Base-by-base conservation (phyloP, 2,888 invertebrate species). In the Oligia strigilis region DNA sequence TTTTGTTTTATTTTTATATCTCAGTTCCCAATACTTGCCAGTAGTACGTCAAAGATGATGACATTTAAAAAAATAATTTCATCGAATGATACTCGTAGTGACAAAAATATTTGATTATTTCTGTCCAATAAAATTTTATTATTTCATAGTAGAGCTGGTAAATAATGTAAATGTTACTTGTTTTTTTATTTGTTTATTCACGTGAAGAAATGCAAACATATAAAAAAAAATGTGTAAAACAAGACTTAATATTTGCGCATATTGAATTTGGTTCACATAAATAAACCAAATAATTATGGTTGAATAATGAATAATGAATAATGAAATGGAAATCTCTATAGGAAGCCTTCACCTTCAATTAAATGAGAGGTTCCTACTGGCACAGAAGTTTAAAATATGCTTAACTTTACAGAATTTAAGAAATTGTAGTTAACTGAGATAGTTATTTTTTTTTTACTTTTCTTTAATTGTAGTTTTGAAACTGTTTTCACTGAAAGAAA, bases 191-290 rank as follows among this genome's bases (percentile, higher is more conserved):
- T 40, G 23, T 55, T 60, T 13, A 60, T 36, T 40, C 5, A 49
- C n/a, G 29, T 52, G 69, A 80, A 46, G 40, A 49, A 65, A 55
- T 71, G n/a, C 52, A 67, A 75, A 84, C 40, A 36, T 1, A 3
- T 36, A 36, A 29, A 29, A 29, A 29, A 29, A 29, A 29, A 29
- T 19, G 23, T 69, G 46, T 19, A 46, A 67, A 84, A 70, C 43
- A 60, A 40, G 46, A 23, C 19, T 64, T 49, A 29, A 17, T 52
- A 73, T 83, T 84, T 66, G 58, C n/a, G n/a, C 36, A 52, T 72
- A 79, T 46, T 49, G 23, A 77, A 71, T 73, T 78, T 83, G 19
- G 29, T 74, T 71, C 14, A 78, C 55, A 72, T 69, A 46, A 46
- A 23, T 40, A n/a, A 79, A 69, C 36, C n/a, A 69, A 67, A 71